phyloP scores from a whole-genome alignment of 2,113 vertebrate species.

The Neolamprologus toae region DNA sequence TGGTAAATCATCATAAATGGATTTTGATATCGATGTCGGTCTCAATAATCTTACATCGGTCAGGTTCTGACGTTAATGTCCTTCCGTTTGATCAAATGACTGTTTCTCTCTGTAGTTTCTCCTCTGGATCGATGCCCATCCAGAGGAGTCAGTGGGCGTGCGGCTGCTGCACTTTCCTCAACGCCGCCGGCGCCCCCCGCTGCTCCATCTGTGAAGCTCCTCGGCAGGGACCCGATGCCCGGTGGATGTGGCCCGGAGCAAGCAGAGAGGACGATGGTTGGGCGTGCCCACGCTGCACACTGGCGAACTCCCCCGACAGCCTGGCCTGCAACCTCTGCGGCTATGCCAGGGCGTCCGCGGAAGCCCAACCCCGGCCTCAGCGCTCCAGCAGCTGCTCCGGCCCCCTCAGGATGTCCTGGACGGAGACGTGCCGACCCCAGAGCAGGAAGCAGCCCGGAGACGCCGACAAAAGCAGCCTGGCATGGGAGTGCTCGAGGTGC shows the following conservation, averaged over 20 bases:
- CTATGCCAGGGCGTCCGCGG: not conserved
- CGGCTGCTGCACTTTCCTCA: slow-evolving; percentile 83
- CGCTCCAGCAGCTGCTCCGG: slow-evolving; percentile 58
- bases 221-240: slow-evolving; percentile 72
- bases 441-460: not conserved
- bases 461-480: not conserved
- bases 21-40: not conserved
- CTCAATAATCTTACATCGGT: not conserved
- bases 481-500: slow-evolving; percentile 83
- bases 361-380: not conserved
- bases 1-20: not conserved
- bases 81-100: not conserved
- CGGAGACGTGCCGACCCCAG: not conserved
- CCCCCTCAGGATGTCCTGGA: slow-evolving; percentile 29
- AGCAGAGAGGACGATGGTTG: slow-evolving; percentile 70
- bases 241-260: slow-evolving; percentile 72
- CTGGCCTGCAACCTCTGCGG: slow-evolving; percentile 77
- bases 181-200: slow-evolving; percentile 75
- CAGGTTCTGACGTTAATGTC: not conserved
- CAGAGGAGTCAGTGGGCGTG: slow-evolving; percentile 85
- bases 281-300: slow-evolving; percentile 82
- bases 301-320: slow-evolving; percentile 73
- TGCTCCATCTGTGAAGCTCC: slow-evolving; percentile 87
- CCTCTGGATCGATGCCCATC: slow-evolving; percentile 71
- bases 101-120: slow-evolving; percentile 55